Percentiles rank a stretch among this genome's conserved stretches.
Evolutionary conservation across 2,797 vertebrate genomes (phyloP).

Genomic region (Eulemur coronatus): DNA sequence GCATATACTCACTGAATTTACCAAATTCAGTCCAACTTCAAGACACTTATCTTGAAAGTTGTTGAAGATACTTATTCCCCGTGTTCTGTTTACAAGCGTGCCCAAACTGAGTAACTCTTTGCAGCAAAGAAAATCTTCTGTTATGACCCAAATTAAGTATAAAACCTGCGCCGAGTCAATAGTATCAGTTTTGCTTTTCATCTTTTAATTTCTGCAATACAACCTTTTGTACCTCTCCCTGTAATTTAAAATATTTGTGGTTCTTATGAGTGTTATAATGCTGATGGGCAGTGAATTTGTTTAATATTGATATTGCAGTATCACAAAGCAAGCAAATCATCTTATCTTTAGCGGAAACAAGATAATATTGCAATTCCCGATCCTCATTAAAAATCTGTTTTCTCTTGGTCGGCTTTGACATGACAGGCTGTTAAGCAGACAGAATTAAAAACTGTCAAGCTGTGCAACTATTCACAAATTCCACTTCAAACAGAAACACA

Average conservation of each 20-base stretch:
- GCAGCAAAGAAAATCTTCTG: neutral
- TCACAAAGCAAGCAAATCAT: neutral
- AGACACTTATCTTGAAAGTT: neutral
- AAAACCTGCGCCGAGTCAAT: neutral
- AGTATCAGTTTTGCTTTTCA: neutral
- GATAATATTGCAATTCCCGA: neutral
- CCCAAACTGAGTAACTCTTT: neutral
- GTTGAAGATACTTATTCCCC: neutral
- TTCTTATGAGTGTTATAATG: too few species aligned
- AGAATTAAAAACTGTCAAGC: neutral
- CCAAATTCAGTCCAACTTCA: neutral
- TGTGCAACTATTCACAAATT: neutral
- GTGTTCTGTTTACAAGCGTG: neutral
- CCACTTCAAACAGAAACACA: too few species aligned
- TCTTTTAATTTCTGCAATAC: neutral
- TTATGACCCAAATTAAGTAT: neutral
- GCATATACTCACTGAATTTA: neutral
- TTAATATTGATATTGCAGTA: neutral
- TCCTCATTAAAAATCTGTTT: neutral
- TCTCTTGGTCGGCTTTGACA: neutral
- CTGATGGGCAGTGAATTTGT: neutral
- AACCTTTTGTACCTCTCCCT: neutral
- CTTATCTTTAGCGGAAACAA: neutral
- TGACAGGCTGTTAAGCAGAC: neutral
- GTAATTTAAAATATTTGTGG: too few species aligned